Evolutionary conservation across 2,797 vertebrate genomes (phyloP).

Genomic region (Mionectes olivaceus): DNA sequence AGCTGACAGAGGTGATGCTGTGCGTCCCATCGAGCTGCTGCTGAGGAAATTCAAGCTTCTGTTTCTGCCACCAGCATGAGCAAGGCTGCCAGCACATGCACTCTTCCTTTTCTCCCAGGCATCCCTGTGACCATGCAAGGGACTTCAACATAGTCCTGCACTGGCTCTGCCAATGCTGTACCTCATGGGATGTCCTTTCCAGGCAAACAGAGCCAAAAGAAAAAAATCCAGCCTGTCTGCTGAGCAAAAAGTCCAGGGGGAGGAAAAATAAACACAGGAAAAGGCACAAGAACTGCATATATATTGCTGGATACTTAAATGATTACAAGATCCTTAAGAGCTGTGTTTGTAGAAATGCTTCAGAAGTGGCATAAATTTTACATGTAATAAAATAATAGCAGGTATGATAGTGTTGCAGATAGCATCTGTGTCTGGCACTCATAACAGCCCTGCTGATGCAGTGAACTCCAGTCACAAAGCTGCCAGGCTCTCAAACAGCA

Average conservation of each 20-base stretch:
- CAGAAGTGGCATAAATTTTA: not conserved
- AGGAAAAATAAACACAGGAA: constrained; percentile 26
- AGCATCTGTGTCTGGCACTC: not conserved
- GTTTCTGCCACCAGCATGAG: accelerated
- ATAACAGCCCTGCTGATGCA: not conserved
- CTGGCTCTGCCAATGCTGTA: not conserved
- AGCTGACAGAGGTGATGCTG: accelerated
- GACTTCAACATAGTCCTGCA: not conserved
- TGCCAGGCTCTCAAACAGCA: not conserved
- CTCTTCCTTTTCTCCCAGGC: accelerated
- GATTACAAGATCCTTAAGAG: not conserved
- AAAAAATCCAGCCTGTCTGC: not conserved
- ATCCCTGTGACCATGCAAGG: accelerated
- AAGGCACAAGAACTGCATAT: constrained; percentile 3
- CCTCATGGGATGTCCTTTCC: not conserved
- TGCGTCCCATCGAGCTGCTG: accelerated
- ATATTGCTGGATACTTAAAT: not conserved
- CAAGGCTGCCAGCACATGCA: not conserved
- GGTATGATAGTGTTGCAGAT: not conserved
- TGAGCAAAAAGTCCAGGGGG: not conserved
- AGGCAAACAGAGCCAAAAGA: not conserved
- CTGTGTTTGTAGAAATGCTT: not conserved
- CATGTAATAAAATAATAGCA: not conserved
- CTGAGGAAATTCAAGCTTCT: not conserved
- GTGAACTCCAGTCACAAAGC: not conserved